Conservation (phyloP, 1,140 invertebrate genomes). For the Diachasmimorpha longicaudata region DNA sequence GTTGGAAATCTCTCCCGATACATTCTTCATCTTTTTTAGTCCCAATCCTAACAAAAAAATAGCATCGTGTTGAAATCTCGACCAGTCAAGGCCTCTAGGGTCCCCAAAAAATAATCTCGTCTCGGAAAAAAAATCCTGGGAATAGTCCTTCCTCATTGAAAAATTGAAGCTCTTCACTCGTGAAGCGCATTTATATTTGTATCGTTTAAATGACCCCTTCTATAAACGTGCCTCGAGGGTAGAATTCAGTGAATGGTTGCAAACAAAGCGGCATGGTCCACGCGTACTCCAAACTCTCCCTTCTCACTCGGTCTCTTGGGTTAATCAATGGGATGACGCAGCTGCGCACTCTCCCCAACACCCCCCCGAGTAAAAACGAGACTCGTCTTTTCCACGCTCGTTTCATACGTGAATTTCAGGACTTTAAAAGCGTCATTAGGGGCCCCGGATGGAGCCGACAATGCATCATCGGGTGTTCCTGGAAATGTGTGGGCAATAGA, state of each 20-base stretch:
- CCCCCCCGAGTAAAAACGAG: background rate
- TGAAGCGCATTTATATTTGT: background rate
- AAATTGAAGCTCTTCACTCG: background rate
- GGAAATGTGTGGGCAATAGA: background rate
- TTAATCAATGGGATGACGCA: background rate
- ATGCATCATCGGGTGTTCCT: background rate
- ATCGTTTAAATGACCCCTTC: background rate
- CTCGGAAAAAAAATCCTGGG: background rate
- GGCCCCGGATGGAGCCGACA: background rate
- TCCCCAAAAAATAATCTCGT: too few species aligned
- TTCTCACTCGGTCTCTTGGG: background rate
- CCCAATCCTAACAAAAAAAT: too few species aligned
- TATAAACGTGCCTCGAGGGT: background rate
- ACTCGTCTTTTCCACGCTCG: background rate
- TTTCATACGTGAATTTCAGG: background rate
- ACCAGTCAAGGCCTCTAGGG: too few species aligned
- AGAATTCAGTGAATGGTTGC: constrained; percentile 12
- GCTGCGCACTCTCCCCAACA: background rate
- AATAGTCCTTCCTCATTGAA: background rate
- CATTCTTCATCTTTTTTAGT: too few species aligned
- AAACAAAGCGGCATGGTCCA: constrained; percentile 18
- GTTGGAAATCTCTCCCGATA: too few species aligned
- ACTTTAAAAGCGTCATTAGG: background rate
- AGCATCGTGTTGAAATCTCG: too few species aligned
- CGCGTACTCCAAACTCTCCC: background rate